phyloP scores from a whole-genome alignment of 2,888 invertebrate species.

The Coenonympha glycerion region DNA sequence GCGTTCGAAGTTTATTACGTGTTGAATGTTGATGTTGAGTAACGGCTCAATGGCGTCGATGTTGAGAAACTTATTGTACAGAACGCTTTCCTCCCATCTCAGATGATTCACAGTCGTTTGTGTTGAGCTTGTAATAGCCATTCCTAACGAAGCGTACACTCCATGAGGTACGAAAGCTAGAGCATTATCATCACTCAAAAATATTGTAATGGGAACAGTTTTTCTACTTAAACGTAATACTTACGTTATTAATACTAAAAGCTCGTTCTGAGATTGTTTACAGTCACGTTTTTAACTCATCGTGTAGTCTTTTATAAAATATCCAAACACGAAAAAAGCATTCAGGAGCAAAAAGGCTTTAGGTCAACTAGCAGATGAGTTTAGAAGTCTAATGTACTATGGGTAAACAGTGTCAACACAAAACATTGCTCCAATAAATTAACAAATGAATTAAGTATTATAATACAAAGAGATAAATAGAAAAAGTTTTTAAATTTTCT shows the following conservation, averaged over 20 bases:
- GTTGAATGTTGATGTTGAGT: slow-evolving; percentile 31
- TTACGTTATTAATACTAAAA: slow-evolving; percentile 3
- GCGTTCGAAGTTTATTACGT: slow-evolving; percentile 22
- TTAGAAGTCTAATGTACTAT: too few species aligned
- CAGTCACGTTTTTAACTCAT: neutral
- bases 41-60: slow-evolving; percentile 23
- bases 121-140: slow-evolving; percentile 1
- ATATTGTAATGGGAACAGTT: slow-evolving; percentile 2
- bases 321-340: too few species aligned
- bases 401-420: too few species aligned
- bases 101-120: slow-evolving; percentile 37
- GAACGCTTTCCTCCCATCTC: slow-evolving; percentile 31
- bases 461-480: too few species aligned
- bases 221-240: slow-evolving; percentile 2
- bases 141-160: slow-evolving; percentile 7
- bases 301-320: too few species aligned
- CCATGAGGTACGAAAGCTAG: neutral
- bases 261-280: neutral
- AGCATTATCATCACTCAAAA: slow-evolving; percentile 8
- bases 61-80: slow-evolving; percentile 37
- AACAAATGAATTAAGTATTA: too few species aligned
- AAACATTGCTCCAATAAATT: too few species aligned
- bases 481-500: too few species aligned
- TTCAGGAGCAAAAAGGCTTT: too few species aligned
- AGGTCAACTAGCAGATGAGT: too few species aligned